Evolutionary conservation across 1,140 invertebrate genomes (phyloP).

Genomic region (Diachasmimorpha longicaudata): DNA sequence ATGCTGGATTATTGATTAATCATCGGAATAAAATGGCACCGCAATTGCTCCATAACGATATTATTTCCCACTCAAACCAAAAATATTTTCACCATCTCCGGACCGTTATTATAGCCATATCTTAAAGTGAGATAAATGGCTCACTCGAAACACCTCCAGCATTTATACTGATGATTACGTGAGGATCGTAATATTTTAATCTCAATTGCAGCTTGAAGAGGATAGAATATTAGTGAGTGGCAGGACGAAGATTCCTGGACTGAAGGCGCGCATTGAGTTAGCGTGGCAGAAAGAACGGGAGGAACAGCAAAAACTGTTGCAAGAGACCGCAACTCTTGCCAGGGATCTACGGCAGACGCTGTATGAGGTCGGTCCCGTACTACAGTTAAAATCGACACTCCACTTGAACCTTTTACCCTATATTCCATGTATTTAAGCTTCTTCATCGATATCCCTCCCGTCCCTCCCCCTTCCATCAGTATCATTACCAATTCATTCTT

Average conservation of each 20-base stretch:
- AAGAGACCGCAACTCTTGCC: slow-evolving; percentile 90
- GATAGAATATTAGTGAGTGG: slow-evolving; percentile 80
- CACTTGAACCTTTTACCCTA: not conserved
- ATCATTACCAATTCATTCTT: slow-evolving; percentile 11
- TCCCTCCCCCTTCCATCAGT: not conserved
- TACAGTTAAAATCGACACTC: not conserved
- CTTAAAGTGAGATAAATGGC: not conserved
- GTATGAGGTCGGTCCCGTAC: slow-evolving; percentile 70
- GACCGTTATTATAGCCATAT: too few relatives aligned
- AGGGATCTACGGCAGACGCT: slow-evolving; percentile 86
- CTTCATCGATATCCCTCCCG: slow-evolving; percentile 12
- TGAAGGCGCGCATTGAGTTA: slow-evolving; percentile 88
- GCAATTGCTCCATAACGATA: too few relatives aligned
- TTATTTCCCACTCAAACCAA: too few relatives aligned
- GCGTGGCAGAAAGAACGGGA: slow-evolving; percentile 96
- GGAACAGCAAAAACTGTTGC: slow-evolving; percentile 87
- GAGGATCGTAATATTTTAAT: slow-evolving; percentile 15
- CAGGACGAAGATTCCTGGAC: slow-evolving; percentile 81
- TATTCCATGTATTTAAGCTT: slow-evolving; percentile 12
- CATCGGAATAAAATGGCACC: too few relatives aligned
- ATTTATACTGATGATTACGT: not conserved
- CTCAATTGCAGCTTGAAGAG: slow-evolving; percentile 73
- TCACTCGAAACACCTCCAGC: not conserved
- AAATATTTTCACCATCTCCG: too few relatives aligned
- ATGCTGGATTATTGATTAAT: too few relatives aligned